These are phyloP conservation scores for Macrosteles quadrilineatus DNA, from an alignment of 1,140 invertebrate species.

Conservation along the genomic window DNA sequence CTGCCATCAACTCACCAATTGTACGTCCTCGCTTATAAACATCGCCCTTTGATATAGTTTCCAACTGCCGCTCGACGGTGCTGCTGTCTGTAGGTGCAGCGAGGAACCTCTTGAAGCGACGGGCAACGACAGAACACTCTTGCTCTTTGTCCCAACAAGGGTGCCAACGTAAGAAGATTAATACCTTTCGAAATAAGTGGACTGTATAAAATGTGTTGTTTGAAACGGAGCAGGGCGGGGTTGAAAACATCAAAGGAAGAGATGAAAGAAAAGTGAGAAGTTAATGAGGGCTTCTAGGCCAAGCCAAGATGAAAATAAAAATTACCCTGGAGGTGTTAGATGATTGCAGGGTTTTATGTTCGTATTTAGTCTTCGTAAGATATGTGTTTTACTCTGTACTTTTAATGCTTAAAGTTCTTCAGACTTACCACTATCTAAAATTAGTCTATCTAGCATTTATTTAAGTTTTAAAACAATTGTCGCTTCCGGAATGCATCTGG, in stretches of 20 bases:
- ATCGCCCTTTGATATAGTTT: constrained; percentile 2
- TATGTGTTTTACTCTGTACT: not conserved
- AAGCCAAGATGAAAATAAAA: not conserved
- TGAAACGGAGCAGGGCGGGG: not conserved
- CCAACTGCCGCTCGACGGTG: not conserved
- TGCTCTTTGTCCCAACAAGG: not conserved
- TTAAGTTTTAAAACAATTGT: too few relatives aligned
- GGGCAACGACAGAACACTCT: not conserved
- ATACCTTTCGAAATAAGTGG: not conserved
- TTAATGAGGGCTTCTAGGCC: not conserved
- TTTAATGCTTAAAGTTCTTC: too few relatives aligned
- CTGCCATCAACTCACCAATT: constrained; percentile 6
- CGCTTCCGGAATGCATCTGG: too few relatives aligned
- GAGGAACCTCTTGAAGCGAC: not conserved
- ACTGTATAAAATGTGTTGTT: not conserved
- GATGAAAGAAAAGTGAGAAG: constrained; percentile 3
- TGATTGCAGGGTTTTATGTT: not conserved
- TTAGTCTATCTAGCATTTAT: too few relatives aligned
- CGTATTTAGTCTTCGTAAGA: not conserved
- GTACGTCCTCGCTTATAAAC: constrained; percentile 16
- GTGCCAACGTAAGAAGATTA: constrained; percentile 22
- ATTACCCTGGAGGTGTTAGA: not conserved
- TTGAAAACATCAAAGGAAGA: constrained; percentile 1
- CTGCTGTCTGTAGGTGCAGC: not conserved
- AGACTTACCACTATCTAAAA: too few relatives aligned